Evolutionary conservation across 92 coral and sea anemone species (phyloP).

Genomic region (Umimayanthus chanpuru): DNA sequence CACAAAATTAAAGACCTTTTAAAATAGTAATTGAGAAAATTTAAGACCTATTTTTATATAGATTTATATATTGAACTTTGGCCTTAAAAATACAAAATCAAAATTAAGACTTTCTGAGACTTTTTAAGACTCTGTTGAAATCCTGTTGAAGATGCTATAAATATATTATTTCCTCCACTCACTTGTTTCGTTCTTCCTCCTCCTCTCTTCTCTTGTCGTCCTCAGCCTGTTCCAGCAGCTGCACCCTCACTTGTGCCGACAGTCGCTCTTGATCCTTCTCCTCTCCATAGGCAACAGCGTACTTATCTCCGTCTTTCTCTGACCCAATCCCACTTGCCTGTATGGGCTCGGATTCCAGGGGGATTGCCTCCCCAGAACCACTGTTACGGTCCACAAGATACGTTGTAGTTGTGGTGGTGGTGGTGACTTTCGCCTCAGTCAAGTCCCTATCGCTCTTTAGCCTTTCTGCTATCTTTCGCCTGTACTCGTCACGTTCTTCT

Average conservation of each 20-base stretch:
- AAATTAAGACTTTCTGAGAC: no score
- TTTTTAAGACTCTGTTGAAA: no score
- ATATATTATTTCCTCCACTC: not conserved
- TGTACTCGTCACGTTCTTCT: slow-evolving; percentile 82
- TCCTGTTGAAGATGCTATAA: not conserved
- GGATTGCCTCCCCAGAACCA: not conserved
- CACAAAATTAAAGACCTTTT: no score
- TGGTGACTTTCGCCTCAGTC: slow-evolving; percentile 21
- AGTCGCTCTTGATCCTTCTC: slow-evolving; percentile 23
- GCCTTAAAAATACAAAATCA: no score
- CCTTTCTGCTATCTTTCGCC: slow-evolving; percentile 65
- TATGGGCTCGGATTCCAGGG: slow-evolving; percentile 27
- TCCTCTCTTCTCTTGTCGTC: slow-evolving; percentile 20
- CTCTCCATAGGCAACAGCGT: slow-evolving; percentile 28
- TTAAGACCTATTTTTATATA: no score
- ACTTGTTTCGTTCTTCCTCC: slow-evolving; percentile 28
- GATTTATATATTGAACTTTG: no score
- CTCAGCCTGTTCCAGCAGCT: slow-evolving; percentile 19
- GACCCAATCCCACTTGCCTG: slow-evolving; percentile 24
- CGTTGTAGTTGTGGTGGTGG: slow-evolving; percentile 61
- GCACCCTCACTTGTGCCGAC: slow-evolving; percentile 32
- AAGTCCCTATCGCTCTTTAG: slow-evolving; percentile 34
- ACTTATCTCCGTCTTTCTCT: slow-evolving; percentile 18
- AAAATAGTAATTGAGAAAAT: no score
- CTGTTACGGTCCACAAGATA: slow-evolving; percentile 39